Evolutionary conservation across 1,140 invertebrate genomes (phyloP).

Genomic region (Steinernema khuongi): DNA sequence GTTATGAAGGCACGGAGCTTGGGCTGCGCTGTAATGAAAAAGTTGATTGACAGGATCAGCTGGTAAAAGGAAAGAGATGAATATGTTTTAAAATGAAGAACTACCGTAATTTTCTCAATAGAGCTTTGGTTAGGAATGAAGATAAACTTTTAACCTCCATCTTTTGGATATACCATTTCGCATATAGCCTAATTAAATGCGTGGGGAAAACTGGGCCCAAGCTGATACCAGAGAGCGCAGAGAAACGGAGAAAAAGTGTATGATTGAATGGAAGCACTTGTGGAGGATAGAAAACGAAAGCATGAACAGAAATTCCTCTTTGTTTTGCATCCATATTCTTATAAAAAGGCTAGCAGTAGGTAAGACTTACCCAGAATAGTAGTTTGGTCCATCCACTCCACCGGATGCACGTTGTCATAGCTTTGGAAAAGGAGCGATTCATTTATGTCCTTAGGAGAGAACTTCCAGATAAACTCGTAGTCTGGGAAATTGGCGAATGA

Average conservation of each 20-base stretch:
- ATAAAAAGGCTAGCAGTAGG: not conserved
- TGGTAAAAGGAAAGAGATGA: not conserved
- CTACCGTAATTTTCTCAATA: not conserved
- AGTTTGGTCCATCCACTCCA: conserved; percentile 32
- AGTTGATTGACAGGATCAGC: not conserved
- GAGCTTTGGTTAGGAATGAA: conserved; percentile 34
- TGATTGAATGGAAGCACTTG: too few species aligned
- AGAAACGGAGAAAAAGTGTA: too few species aligned
- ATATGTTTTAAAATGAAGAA: too few species aligned
- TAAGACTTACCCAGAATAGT: conserved; percentile 29
- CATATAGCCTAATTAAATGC: too few species aligned
- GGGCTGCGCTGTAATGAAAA: conserved; percentile 36
- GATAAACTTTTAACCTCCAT: conserved; percentile 11
- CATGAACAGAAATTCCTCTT: not conserved
- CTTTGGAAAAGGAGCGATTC: conserved; percentile 8
- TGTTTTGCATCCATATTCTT: not conserved
- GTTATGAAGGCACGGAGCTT: conserved; percentile 45
- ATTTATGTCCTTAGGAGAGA: not conserved
- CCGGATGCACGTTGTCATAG: conserved; percentile 20
- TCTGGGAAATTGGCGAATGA: conserved; percentile 29
- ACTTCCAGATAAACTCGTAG: conserved; percentile 33
- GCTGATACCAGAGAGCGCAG: too few species aligned
- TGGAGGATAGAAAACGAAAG: not conserved
- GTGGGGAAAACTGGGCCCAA: too few species aligned
- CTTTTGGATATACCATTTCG: not conserved